These are phyloP conservation scores for Machaerirhynchus nigripectus DNA, from an alignment of 2,113 vertebrate genomes.

Conservation along the genomic window DNA sequence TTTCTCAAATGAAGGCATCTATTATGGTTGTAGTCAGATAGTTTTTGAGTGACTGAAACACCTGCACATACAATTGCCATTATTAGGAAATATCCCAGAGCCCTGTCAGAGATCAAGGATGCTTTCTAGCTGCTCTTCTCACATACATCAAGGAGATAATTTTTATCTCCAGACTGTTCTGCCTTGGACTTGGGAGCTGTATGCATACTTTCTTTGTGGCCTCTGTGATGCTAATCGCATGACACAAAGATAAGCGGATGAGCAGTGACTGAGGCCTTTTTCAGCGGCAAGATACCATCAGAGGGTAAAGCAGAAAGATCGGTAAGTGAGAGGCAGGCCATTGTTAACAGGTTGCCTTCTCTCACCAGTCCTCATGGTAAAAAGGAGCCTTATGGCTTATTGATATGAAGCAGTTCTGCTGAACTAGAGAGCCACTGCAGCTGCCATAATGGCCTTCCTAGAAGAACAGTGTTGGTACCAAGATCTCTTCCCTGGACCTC, in stretches of 20 bases:
- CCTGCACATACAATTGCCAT: neutral
- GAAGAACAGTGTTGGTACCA: neutral
- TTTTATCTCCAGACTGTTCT: neutral
- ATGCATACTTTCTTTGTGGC: neutral
- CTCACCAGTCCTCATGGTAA: neutral
- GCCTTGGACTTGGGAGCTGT: neutral
- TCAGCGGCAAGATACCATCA: neutral
- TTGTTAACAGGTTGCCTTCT: neutral
- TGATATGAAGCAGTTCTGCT: neutral
- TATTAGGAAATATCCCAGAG: neutral
- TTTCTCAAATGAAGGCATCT: neutral
- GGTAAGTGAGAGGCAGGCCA: neutral
- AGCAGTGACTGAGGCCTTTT: neutral
- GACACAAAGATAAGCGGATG: neutral
- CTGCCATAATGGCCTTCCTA: neutral
- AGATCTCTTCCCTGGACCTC: neutral
- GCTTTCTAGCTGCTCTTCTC: neutral
- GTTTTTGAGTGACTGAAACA: neutral
- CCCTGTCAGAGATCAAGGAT: neutral
- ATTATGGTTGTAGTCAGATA: neutral
- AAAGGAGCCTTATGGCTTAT: neutral
- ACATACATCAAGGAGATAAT: neutral
- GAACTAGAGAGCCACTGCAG: neutral
- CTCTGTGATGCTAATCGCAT: neutral
- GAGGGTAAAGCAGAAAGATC: neutral